Evolutionary conservation across 2,113 vertebrate species (phyloP).

Genomic region (Prionailurus viverrinus): DNA sequence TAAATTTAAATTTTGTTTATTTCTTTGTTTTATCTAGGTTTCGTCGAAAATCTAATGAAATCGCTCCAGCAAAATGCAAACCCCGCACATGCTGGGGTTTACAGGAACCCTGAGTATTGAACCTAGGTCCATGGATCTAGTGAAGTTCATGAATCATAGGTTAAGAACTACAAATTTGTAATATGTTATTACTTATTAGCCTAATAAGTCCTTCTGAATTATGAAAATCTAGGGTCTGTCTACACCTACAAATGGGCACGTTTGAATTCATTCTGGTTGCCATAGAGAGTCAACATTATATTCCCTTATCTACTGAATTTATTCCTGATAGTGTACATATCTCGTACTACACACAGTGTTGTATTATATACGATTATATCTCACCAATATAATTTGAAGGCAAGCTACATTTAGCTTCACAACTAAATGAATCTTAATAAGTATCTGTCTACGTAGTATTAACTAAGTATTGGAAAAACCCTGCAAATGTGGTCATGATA

Average conservation of each 20-base stretch:
- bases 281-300: accelerated
- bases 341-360: not conserved
- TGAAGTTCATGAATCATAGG: not conserved
- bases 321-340: not conserved
- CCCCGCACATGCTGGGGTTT: not conserved
- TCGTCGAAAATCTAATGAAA: not conserved
- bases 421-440: conserved; percentile 55
- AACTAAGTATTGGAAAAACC: not conserved
- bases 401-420: conserved; percentile 19
- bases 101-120: not conserved
- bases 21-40: not conserved
- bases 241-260: not conserved
- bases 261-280: not conserved
- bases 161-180: not conserved
- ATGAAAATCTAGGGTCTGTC: not conserved
- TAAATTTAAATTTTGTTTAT: not conserved
- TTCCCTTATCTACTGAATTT: not conserved
- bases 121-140: not conserved
- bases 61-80: not conserved
- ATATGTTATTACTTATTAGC: not conserved
- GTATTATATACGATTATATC: not conserved
- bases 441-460: conserved; percentile 26
- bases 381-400: not conserved
- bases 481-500: conserved; percentile 56
- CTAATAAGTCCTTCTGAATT: not conserved